phyloP scores from a whole-genome alignment of 2,113 vertebrate genomes.

The Sorex araneus region DNA sequence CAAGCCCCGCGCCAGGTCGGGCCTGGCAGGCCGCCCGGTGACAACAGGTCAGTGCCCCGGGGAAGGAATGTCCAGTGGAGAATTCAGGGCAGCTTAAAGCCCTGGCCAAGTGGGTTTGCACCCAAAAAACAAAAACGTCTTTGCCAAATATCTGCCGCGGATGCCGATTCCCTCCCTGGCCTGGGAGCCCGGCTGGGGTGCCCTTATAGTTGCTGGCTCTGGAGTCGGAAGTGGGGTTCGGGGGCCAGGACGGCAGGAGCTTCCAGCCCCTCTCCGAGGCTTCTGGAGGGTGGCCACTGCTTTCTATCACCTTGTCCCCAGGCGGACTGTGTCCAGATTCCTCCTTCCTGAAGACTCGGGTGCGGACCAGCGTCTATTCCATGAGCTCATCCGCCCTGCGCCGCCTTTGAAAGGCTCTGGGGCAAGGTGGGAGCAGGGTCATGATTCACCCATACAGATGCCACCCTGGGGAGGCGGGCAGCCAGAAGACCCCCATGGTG shows the following conservation, averaged over 20 bases:
- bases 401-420: neutral
- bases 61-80: neutral
- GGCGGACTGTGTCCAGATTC: neutral
- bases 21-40: neutral
- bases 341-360: neutral
- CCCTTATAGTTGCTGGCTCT: too few relatives aligned
- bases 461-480: neutral
- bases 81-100: neutral
- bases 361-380: too few relatives aligned
- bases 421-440: neutral
- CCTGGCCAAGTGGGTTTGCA: neutral
- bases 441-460: neutral
- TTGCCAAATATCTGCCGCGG: neutral
- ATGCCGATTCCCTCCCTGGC: neutral
- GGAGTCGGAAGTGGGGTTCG: neutral
- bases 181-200: neutral
- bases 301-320: neutral
- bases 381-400: too few relatives aligned
- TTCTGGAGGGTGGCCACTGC: neutral
- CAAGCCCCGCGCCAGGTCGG: neutral
- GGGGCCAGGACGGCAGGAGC: neutral
- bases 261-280: neutral
- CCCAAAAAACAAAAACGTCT: neutral
- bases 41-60: neutral
- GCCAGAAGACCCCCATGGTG: neutral